These are phyloP conservation scores for Sarcophilus harrisii DNA, from an alignment of 2,797 vertebrate genomes.

Conservation along the genomic window DNA sequence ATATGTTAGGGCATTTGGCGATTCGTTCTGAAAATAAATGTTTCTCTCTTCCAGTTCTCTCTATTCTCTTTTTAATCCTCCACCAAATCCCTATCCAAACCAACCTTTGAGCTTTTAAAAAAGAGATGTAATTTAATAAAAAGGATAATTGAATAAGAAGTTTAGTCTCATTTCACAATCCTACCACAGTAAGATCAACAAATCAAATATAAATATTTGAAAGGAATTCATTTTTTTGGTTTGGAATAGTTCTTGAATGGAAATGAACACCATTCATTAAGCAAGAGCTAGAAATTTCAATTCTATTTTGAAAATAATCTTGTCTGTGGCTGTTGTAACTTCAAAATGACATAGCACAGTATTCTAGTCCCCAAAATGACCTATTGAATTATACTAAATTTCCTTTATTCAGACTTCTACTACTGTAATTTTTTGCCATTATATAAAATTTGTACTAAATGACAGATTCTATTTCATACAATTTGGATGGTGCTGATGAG, in stretches of 20 bases:
- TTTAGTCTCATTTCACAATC: background rate
- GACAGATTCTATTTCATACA: constrained; percentile 36
- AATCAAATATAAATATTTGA: constrained; percentile 40
- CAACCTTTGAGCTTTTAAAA: constrained; percentile 21
- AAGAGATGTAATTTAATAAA: constrained; percentile 12
- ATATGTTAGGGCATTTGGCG: constrained; percentile 25
- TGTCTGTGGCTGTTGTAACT: constrained; percentile 30
- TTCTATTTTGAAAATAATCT: constrained; percentile 44
- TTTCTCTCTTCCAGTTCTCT: background rate
- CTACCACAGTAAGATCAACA: constrained; percentile 43
- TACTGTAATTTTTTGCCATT: background rate
- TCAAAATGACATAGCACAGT: constrained; percentile 19
- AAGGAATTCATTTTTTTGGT: constrained; percentile 7
- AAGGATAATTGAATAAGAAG: background rate
- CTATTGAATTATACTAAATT: background rate
- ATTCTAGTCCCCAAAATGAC: constrained; percentile 35
- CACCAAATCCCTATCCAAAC: background rate
- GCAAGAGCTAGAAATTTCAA: constrained; percentile 30
- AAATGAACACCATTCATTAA: constrained; percentile 21
- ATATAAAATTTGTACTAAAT: constrained; percentile 27
- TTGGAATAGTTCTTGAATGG: constrained; percentile 26
- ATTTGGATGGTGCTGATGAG: constrained; percentile 26
- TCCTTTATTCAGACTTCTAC: background rate
- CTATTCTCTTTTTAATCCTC: constrained; percentile 25
- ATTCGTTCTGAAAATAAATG: constrained; percentile 51